These are phyloP conservation scores for Thymelicus acteon DNA, from an alignment of 2,888 invertebrate genomes.

Conservation along the genomic window DNA sequence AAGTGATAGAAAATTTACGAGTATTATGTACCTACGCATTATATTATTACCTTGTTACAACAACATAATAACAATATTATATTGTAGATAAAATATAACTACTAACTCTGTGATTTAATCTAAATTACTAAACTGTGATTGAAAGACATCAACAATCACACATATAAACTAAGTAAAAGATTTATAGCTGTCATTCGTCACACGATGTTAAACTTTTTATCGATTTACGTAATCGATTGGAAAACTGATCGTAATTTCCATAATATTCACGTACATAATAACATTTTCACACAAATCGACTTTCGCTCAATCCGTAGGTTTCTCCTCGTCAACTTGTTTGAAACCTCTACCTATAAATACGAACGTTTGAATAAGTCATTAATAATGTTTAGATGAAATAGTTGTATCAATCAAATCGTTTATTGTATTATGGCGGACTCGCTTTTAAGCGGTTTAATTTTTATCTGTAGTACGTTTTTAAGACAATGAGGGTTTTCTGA, in stretches of 20 bases:
- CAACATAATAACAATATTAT: too few relatives aligned
- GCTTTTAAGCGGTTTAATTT: too few relatives aligned
- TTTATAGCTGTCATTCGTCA: constrained; percentile 42
- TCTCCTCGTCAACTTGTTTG: constrained; percentile 53
- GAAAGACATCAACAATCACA: not conserved
- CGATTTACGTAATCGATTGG: constrained; percentile 61
- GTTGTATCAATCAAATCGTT: not conserved
- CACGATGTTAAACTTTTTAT: constrained; percentile 42
- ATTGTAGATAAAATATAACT: not conserved
- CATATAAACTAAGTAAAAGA: constrained; percentile 3
- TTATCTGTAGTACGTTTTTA: too few relatives aligned
- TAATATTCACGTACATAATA: constrained; percentile 60
- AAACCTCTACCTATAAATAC: constrained; percentile 38
- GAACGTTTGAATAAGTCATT: constrained; percentile 10
- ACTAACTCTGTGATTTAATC: not conserved
- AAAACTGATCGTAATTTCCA: constrained; percentile 63
- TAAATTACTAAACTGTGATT: constrained; percentile 20
- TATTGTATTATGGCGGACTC: too few relatives aligned
- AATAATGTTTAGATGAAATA: constrained; percentile 29
- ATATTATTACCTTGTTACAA: too few relatives aligned
- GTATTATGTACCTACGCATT: too few relatives aligned
- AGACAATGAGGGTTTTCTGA: too few relatives aligned
- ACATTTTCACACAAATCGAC: constrained; percentile 54
- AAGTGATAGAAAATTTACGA: too few relatives aligned
- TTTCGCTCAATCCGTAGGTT: constrained; percentile 65